phyloP scores from a whole-genome alignment of 2,113 vertebrate species.

The Nyctibius bracteatus region DNA sequence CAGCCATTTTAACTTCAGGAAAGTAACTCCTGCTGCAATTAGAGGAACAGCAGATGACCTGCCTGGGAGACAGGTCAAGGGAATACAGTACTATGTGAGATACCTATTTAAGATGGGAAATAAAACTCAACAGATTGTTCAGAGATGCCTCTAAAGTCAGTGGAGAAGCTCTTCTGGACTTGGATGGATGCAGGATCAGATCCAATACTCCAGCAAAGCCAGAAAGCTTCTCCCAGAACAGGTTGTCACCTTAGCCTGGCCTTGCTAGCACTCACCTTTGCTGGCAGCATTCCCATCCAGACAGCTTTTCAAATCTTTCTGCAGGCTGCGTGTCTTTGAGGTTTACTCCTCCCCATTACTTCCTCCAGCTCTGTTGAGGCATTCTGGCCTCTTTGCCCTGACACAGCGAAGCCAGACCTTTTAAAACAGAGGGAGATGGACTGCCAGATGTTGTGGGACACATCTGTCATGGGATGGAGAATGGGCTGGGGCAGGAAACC shows the following conservation, averaged over 20 bases:
- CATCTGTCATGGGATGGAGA: background rate
- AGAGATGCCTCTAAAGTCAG: background rate
- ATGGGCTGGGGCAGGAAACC: fast-evolving
- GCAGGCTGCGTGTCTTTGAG: background rate
- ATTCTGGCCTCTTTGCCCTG: fast-evolving
- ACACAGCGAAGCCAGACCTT: background rate
- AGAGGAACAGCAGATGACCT: background rate
- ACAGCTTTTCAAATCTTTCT: background rate
- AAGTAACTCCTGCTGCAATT: background rate
- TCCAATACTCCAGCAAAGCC: background rate
- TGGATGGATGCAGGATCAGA: background rate
- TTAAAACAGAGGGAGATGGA: background rate
- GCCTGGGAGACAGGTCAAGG: background rate
- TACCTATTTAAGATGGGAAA: background rate
- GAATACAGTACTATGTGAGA: background rate
- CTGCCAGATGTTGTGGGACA: background rate
- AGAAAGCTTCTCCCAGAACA: background rate
- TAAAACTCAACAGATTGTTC: background rate
- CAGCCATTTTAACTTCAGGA: background rate
- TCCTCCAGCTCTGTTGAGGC: background rate
- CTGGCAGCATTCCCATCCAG: background rate
- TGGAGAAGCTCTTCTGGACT: background rate
- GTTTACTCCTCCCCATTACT: background rate
- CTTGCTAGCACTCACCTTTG: background rate
- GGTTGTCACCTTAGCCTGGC: background rate